These are phyloP conservation scores for Pangasianodon gigas DNA, from an alignment of 2,113 vertebrate species.

Conservation along the genomic window DNA sequence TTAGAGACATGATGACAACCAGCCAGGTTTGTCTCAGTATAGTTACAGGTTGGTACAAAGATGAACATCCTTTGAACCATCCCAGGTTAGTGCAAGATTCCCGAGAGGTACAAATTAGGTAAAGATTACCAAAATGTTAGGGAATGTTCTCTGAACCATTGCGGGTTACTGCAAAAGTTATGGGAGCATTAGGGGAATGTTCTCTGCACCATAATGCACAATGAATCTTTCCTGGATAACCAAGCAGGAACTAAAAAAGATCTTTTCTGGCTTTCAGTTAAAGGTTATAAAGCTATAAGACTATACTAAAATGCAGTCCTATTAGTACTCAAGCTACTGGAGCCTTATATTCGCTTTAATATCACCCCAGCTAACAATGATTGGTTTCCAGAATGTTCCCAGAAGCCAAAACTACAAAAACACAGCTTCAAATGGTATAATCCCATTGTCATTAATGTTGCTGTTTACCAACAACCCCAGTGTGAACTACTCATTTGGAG, in stretches of 20 bases:
- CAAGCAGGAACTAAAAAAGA: not conserved
- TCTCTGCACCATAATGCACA: not conserved
- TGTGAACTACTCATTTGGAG: not conserved
- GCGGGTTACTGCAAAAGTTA: not conserved
- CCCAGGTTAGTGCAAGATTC: not conserved
- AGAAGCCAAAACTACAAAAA: not conserved
- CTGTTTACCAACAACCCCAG: not conserved
- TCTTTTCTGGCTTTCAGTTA: not conserved
- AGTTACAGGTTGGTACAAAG: not conserved
- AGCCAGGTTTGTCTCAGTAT: not conserved
- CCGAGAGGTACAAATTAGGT: not conserved
- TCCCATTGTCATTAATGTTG: not conserved
- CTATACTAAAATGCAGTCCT: not conserved
- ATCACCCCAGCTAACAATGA: not conserved
- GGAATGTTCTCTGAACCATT: not conserved
- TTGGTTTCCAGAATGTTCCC: not conserved
- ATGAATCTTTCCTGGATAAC: not conserved
- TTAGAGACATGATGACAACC: not conserved
- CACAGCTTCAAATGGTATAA: not conserved
- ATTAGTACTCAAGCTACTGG: not conserved
- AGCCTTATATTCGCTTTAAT: not conserved
- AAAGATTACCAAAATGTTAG: not conserved
- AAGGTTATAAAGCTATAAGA: not conserved
- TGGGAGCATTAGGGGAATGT: not conserved
- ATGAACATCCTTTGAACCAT: not conserved